Percentiles rank a stretch among this genome's conserved stretches.
Evolutionary conservation across 2,797 vertebrate species (phyloP).

Genomic region (Melanotaenia boesemani): DNA sequence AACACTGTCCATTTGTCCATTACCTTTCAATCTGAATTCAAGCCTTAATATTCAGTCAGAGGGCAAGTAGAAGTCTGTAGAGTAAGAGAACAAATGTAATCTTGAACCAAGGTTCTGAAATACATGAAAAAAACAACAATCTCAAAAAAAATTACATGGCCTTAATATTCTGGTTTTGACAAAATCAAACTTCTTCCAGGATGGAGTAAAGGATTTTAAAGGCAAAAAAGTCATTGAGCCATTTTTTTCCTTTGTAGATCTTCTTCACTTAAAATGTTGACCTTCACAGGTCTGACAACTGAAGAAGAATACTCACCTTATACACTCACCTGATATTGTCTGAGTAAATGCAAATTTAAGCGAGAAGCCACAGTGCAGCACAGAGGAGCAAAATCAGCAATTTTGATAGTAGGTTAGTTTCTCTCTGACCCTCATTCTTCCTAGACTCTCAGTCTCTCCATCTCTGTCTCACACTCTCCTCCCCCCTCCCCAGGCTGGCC

Average conservation of each 20-base stretch:
- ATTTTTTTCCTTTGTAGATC: not conserved
- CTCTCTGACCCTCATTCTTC: conserved; percentile 77
- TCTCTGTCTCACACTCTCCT: conserved; percentile 72
- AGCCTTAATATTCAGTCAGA: not conserved
- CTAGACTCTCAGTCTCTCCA: conserved; percentile 71
- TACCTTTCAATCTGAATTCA: conserved; percentile 1
- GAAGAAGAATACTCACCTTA: conserved; percentile 50
- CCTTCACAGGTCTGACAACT: conserved; percentile 10
- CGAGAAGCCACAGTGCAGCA: conserved; percentile 32
- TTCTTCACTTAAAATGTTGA: not conserved
- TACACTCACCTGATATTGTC: conserved; percentile 54
- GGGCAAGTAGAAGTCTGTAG: not conserved
- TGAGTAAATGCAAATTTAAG: conserved; percentile 71
- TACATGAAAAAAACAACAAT: not conserved
- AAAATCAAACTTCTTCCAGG: not conserved
- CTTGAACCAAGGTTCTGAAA: conserved; percentile 16
- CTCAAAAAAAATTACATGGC: not conserved
- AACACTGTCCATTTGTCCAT: not conserved
- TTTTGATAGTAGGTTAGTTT: conserved; percentile 74
- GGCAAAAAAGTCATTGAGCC: not conserved
- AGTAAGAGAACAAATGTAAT: conserved; percentile 4
- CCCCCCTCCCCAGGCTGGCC: conserved; percentile 48
- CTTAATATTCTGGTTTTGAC: not conserved
- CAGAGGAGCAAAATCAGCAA: conserved; percentile 75
- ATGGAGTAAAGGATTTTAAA: not conserved